Percentiles rank a stretch among this genome's conserved stretches.
These are phyloP conservation scores for Nebria ingens DNA, from an alignment of 1,140 invertebrate species.

Conservation along the genomic window DNA sequence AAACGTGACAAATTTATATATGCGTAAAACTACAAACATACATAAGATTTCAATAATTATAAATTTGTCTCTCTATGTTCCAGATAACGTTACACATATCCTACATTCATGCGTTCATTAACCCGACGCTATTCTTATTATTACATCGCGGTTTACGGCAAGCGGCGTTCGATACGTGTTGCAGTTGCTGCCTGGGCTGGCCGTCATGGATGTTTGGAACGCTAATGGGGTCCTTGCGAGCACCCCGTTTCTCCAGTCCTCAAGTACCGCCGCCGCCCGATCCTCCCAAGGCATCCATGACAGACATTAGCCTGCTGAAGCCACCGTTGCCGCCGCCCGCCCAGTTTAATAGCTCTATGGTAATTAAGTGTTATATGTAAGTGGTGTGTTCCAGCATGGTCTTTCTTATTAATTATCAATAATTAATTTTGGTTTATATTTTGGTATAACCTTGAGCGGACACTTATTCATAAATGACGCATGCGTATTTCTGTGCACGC, in stretches of 20 bases:
- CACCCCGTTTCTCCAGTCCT: conserved; percentile 5
- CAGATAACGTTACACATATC: conserved; percentile 79
- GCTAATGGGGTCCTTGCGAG: neutral
- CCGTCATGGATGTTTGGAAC: conserved; percentile 25
- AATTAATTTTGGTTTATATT: too few relatives aligned
- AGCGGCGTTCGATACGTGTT: conserved; percentile 59
- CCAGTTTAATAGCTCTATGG: conserved; percentile 48
- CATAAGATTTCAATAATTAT: too few relatives aligned
- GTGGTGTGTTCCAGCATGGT: conserved; percentile 37
- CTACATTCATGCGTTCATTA: conserved; percentile 77
- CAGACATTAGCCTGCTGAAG: conserved; percentile 40
- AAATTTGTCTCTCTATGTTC: too few relatives aligned
- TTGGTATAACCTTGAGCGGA: too few relatives aligned
- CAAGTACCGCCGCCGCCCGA: conserved; percentile 33
- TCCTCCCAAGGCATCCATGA: conserved; percentile 33
- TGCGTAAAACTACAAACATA: too few relatives aligned
- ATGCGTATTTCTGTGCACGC: too few relatives aligned
- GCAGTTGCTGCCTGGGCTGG: conserved; percentile 55
- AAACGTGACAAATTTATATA: too few relatives aligned
- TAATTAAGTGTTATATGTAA: conserved; percentile 61
- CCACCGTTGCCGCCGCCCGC: conserved; percentile 40
- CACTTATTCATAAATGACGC: too few relatives aligned
- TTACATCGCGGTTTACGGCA: conserved; percentile 64
- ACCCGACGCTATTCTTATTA: conserved; percentile 69
- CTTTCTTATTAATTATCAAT: conserved; percentile 18